Base-by-base conservation (phyloP, 1,140 invertebrate genomes). In the Drosophila carrolli region DNA sequence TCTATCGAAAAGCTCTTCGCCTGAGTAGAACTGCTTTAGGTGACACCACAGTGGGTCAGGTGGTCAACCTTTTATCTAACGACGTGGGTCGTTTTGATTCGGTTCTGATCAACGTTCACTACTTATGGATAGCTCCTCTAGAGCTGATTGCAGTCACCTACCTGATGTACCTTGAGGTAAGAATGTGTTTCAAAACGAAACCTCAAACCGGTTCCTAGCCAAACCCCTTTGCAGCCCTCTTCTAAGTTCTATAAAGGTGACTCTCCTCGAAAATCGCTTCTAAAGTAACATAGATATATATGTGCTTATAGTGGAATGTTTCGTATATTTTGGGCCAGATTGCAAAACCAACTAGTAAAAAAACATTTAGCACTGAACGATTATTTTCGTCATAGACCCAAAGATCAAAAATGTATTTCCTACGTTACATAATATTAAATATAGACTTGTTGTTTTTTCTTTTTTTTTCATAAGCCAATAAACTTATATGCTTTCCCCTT, bases 31-130 rank as follows among this genome's bases (percentile, higher is more conserved):
- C 94, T 0, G 95, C 97, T 0, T 77, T 98, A 23, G 95, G 95
- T 0, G 94, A 96, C 72, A 96, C 96, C 1, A 96, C 97, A 7
- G 94, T 95, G 3, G 97, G 97, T 0, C 97, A 98, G 93, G 95
- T 98, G 48, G 89, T 91, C 0, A 96, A 96, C 84, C 91, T 96
- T 1, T 92, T 96, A 73, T 95, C 95, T 16, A 96, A 96, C 79
- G 95, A 96, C 75, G 92, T 93, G 6, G 92, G 83, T 23, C 91
- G 93, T 23, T 93, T 93, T 61, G 93, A 93, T 68, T 60, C 61
- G 8, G 82, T 91, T 11, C 41, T 91, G 16, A 77, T 93, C 23
- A 92, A 93, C 67, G 37, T 93, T 0, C 91, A 93, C 57, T 92
- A 91, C 32, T 54, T 93, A 14, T 93, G 93, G 93, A 53, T 93